phyloP scores from a whole-genome alignment of 1,140 invertebrate species.

The Meloidogyne hapla region DNA sequence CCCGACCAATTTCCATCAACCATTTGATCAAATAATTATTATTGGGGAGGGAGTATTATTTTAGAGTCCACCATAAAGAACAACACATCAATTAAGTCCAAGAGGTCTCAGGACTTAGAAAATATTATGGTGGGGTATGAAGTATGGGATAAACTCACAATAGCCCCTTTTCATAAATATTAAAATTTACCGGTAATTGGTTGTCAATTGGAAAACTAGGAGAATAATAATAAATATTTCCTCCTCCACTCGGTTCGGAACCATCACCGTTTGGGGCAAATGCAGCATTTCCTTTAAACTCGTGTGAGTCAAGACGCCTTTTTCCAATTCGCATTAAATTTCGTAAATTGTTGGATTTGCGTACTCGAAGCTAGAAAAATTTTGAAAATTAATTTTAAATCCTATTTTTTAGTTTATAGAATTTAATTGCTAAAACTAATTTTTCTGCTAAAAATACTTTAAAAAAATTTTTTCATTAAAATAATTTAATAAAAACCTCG shows the following conservation, averaged over 20 bases:
- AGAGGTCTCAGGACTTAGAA: too few species aligned
- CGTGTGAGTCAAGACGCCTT: neutral
- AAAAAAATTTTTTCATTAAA: too few species aligned
- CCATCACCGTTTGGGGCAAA: neutral
- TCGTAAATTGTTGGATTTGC: slow-evolving; percentile 34
- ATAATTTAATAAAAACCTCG: slow-evolving; percentile 7
- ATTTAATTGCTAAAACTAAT: neutral
- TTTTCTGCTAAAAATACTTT: too few species aligned
- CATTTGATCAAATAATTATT: too few species aligned
- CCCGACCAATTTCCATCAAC: too few species aligned
- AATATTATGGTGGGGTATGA: too few species aligned
- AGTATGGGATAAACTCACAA: too few species aligned
- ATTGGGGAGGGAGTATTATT: too few species aligned
- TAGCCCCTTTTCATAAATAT: neutral
- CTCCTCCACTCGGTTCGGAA: neutral
- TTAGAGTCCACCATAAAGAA: too few species aligned
- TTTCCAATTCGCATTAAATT: slow-evolving; percentile 37
- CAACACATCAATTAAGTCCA: too few species aligned
- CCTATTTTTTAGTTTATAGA: slow-evolving; percentile 1
- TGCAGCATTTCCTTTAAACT: neutral
- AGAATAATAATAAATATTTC: neutral
- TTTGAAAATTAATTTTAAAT: slow-evolving; percentile 1
- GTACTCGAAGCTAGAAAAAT: slow-evolving; percentile 20
- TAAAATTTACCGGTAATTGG: neutral
- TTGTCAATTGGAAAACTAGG: neutral